Conservation (phyloP, 2,888 invertebrate species). For the Lumbricus terrestris region DNA sequence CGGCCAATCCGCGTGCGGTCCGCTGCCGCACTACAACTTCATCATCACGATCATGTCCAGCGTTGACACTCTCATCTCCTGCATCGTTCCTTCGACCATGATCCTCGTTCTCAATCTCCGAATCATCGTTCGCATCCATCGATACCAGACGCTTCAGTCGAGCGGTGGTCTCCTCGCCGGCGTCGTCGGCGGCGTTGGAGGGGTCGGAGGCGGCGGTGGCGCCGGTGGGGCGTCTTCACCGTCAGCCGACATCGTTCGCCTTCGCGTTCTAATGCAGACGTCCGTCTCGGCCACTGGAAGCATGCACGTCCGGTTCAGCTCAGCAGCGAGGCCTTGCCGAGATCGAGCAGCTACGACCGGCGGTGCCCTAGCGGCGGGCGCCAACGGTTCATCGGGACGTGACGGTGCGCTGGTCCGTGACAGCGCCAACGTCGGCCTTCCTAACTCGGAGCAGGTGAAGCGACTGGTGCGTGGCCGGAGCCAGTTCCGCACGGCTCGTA, state of each 20-base stretch:
- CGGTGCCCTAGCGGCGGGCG: background rate
- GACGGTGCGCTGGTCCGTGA: background rate
- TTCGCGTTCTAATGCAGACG: background rate
- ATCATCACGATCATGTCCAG: constrained; percentile 26
- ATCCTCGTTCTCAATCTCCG: constrained; percentile 36
- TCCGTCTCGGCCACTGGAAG: background rate
- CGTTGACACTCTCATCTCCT: constrained; percentile 33
- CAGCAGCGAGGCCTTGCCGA: background rate
- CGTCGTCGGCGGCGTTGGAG: background rate
- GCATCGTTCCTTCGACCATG: constrained; percentile 32
- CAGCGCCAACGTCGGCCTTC: background rate
- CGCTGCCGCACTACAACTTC: constrained; percentile 19
- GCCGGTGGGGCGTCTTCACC: background rate
- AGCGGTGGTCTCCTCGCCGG: background rate
- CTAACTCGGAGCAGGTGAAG: background rate
- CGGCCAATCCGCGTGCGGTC: constrained; percentile 23
- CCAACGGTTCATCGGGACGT: background rate
- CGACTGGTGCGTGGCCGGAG: constrained; percentile 15
- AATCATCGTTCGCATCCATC: constrained; percentile 30
- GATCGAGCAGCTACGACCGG: background rate
- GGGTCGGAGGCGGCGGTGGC: background rate
- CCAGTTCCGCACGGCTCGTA: constrained; percentile 36
- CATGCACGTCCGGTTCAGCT: background rate
- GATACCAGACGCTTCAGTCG: constrained; percentile 16
- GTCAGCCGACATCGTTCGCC: background rate